Conservation (phyloP, 2,888 invertebrate species). For the Folsomia candida region DNA sequence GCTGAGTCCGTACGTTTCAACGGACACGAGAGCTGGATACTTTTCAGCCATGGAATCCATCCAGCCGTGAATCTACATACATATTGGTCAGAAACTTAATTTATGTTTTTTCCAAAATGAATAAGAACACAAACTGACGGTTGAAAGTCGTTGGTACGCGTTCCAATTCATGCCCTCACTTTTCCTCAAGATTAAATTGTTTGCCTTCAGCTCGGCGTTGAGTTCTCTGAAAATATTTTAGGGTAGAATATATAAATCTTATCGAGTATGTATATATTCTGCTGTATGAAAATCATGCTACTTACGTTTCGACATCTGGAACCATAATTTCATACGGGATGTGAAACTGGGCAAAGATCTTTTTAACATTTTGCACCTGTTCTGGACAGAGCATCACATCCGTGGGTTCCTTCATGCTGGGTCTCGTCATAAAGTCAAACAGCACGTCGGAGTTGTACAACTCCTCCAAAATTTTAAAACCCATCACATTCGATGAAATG, state of each 20-base stretch:
- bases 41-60: conserved; percentile 66
- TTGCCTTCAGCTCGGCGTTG: neutral
- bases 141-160: conserved; percentile 41
- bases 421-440: conserved; percentile 62
- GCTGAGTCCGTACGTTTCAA: conserved; percentile 70
- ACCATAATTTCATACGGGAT: conserved; percentile 38
- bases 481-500: neutral
- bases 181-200: conserved; percentile 9
- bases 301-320: conserved; percentile 36
- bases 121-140: conserved; percentile 24
- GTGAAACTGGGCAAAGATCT: conserved; percentile 27
- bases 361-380: conserved; percentile 45
- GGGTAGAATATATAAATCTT: neutral
- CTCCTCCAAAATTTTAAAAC: neutral
- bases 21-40: conserved; percentile 65
- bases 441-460: conserved; percentile 1
- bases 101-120: neutral
- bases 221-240: conserved; percentile 7
- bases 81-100: neutral
- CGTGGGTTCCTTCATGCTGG: conserved; percentile 60
- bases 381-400: conserved; percentile 74
- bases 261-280: neutral
- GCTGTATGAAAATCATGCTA: neutral
- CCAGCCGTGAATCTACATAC: conserved; percentile 51
- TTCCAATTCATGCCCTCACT: conserved; percentile 37